A percentile compares a stretch with the other conserved stretches of the same genome.
Evolutionary conservation across 1,140 invertebrate species (phyloP).

Genomic region (Drosophila santomea): DNA sequence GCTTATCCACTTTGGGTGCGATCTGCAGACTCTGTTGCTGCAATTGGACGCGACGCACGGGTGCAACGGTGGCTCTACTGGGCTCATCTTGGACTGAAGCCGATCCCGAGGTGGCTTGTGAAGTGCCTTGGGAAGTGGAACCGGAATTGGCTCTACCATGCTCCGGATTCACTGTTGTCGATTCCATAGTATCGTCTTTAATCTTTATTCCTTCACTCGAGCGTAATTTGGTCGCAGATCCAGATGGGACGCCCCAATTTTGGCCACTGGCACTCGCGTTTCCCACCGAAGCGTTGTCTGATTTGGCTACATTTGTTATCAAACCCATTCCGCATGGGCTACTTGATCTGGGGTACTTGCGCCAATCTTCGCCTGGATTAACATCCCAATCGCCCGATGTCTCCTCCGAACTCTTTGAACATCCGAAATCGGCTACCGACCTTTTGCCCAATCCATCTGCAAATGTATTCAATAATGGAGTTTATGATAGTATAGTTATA

Average conservation of each 20-base stretch:
- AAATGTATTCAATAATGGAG: no score
- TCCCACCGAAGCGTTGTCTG: not conserved
- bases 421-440: not conserved
- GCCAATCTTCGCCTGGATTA: not conserved
- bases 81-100: not conserved
- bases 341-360: not conserved
- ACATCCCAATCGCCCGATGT: not conserved
- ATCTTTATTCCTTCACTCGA: not conserved
- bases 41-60: slow-evolving; percentile 6
- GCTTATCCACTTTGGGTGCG: not conserved
- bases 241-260: not conserved
- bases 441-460: not conserved
- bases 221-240: not conserved
- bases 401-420: no score
- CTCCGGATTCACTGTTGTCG: not conserved
- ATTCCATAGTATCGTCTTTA: not conserved
- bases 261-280: not conserved
- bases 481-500: no score
- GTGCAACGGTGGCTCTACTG: not conserved
- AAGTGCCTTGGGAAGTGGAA: not conserved
- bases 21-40: not conserved
- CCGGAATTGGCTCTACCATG: not conserved
- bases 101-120: not conserved
- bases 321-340: not conserved
- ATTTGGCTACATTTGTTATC: not conserved